Conservation (phyloP, 2,113 vertebrate species). For the Pachypanchax playfairii region DNA sequence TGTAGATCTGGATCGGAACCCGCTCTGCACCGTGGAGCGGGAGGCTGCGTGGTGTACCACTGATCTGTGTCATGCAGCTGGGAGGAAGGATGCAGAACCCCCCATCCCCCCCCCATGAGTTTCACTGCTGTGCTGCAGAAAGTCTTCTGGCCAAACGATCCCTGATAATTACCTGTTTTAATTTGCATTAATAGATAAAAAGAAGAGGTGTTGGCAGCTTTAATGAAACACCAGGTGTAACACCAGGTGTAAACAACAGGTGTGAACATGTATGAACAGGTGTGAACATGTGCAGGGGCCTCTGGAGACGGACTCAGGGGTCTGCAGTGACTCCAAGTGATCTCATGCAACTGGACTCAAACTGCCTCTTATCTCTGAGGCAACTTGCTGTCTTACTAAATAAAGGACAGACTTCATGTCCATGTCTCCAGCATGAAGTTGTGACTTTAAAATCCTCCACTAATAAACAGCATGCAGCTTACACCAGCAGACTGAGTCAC, state of each 20-base stretch:
- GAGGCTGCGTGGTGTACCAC: conserved; percentile 19
- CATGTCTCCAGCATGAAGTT: no score
- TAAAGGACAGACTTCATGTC: neutral
- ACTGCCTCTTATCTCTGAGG: neutral
- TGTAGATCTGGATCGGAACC: conserved; percentile 2
- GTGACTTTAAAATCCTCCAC: conserved; percentile 7
- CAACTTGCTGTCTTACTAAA: no score
- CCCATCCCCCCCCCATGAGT: neutral
- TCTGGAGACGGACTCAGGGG: neutral
- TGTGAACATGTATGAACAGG: no score
- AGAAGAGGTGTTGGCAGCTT: neutral
- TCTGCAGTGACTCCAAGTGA: neutral
- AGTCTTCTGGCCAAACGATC: neutral
- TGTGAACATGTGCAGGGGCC: neutral
- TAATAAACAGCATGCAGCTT: neutral
- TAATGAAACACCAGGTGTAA: no score
- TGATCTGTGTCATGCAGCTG: conserved; percentile 41
- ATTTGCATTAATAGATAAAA: neutral
- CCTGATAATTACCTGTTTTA: neutral
- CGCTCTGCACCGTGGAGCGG: neutral
- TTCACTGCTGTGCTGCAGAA: neutral
- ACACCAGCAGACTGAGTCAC: neutral
- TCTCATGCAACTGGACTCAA: neutral
- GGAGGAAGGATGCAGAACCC: neutral
- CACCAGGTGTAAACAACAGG: no score